phyloP scores from a whole-genome alignment of 2,113 vertebrate species.

The Varanus salvator region DNA sequence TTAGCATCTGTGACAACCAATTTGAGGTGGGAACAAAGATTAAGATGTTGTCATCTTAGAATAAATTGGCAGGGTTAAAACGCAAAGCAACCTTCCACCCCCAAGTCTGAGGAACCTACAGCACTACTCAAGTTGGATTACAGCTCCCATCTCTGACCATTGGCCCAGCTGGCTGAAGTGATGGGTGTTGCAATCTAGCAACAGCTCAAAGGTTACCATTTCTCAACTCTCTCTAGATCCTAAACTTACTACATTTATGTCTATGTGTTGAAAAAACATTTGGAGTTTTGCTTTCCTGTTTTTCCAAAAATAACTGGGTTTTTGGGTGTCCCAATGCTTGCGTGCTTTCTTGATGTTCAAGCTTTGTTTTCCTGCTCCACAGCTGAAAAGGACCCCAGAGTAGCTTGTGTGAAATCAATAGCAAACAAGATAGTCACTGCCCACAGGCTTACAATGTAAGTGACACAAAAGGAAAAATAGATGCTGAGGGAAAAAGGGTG shows the following conservation, averaged over 20 bases:
- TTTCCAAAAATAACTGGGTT: neutral
- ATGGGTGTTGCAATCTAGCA: neutral
- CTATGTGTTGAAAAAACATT: neutral
- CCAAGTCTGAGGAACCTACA: neutral
- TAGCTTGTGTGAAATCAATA: neutral
- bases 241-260: neutral
- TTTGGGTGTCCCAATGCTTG: neutral
- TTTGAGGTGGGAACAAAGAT: neutral
- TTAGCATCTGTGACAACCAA: neutral
- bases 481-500: too few species aligned
- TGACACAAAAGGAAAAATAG: too few species aligned
- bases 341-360: neutral
- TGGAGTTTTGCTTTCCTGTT: neutral
- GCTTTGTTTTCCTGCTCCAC: neutral
- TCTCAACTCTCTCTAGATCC: neutral
- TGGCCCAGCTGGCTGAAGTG: neutral
- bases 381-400: neutral
- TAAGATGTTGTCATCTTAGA: neutral
- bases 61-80: neutral
- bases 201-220: neutral
- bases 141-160: neutral
- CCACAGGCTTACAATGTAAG: too few species aligned
- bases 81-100: neutral
- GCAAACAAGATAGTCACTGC: neutral
- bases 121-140: neutral